Evolutionary conservation across 2,888 invertebrate genomes (phyloP).

Genomic region (Xylocampa areola): DNA sequence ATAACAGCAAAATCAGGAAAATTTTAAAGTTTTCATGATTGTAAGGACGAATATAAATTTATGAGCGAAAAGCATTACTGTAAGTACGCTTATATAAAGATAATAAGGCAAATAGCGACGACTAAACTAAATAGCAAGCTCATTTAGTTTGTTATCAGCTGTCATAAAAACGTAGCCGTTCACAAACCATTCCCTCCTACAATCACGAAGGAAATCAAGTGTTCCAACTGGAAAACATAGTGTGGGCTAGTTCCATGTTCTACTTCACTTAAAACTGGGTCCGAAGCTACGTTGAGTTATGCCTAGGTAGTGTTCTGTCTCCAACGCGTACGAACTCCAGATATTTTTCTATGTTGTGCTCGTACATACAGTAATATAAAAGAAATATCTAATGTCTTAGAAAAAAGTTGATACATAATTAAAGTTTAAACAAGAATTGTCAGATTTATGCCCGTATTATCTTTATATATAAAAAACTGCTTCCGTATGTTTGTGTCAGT

Average conservation of each 20-base stretch:
- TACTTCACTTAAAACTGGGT: constrained; percentile 43
- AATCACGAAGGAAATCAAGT: constrained; percentile 33
- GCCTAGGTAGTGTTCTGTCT: constrained; percentile 11
- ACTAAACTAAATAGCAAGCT: constrained; percentile 24
- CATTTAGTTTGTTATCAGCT: constrained; percentile 54
- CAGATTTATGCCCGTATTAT: too few species aligned
- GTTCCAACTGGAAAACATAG: constrained; percentile 23
- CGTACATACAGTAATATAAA: too few species aligned
- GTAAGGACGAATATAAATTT: too few species aligned
- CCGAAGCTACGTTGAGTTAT: constrained; percentile 17
- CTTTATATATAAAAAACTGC: too few species aligned
- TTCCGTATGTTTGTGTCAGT: too few species aligned
- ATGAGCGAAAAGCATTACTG: too few species aligned
- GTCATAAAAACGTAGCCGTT: constrained; percentile 69
- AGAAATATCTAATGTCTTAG: too few species aligned
- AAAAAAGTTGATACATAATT: too few species aligned
- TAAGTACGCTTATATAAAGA: constrained; percentile 7
- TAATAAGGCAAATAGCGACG: constrained; percentile 27
- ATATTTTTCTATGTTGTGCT: too few species aligned
- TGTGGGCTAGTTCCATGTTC: constrained; percentile 31
- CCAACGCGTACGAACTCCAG: not conserved
- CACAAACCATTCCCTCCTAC: constrained; percentile 49
- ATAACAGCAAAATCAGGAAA: too few species aligned
- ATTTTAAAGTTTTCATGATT: too few species aligned
- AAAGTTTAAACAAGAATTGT: too few species aligned